These are phyloP conservation scores for Eleginops maclovinus DNA, from an alignment of 2,113 vertebrate species.

Conservation along the genomic window DNA sequence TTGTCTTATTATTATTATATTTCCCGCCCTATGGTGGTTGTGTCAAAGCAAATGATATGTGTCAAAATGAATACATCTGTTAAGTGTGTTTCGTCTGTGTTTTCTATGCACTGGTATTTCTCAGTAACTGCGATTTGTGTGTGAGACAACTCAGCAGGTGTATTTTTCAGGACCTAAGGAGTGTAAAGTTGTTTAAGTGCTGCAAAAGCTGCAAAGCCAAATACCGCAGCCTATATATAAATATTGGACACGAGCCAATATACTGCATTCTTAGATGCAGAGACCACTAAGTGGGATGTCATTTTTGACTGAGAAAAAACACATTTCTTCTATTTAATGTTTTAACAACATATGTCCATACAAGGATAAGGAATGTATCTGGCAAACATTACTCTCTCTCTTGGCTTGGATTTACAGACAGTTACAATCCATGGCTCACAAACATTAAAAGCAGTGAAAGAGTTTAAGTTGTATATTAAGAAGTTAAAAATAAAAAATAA, in stretches of 20 bases:
- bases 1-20: not conserved
- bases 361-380: conserved; percentile 56
- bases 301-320: not conserved
- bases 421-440: not conserved
- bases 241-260: not conserved
- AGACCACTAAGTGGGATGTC: not conserved
- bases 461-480: no score
- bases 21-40: not conserved
- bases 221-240: not conserved
- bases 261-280: conserved; percentile 15
- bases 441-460: conserved; percentile 1
- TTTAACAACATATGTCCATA: conserved; percentile 20
- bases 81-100: no score
- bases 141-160: no score
- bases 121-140: no score
- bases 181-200: no score
- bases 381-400: not conserved
- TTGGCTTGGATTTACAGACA: conserved; percentile 10
- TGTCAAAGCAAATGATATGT: no score
- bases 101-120: no score
- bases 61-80: no score
- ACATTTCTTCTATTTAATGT: not conserved
- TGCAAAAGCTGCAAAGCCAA: no score
- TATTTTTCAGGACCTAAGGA: no score
- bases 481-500: no score